These are phyloP conservation scores for Thera obeliscata DNA, from an alignment of 2,888 invertebrate genomes.

Conservation along the genomic window DNA sequence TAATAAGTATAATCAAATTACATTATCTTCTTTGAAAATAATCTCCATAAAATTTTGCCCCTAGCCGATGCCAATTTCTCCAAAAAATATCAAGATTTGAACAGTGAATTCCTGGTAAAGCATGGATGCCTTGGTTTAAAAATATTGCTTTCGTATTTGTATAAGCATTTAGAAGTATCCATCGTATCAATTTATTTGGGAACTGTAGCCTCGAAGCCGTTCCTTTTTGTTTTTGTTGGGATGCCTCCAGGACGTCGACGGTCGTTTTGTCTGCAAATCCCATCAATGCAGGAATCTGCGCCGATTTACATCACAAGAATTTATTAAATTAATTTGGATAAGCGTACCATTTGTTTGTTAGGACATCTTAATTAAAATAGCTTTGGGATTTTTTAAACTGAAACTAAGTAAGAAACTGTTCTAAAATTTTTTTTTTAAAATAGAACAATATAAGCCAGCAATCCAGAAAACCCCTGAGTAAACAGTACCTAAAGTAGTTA, in stretches of 20 bases:
- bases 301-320: constrained; percentile 40
- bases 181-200: constrained; percentile 23
- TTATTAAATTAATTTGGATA: constrained; percentile 27
- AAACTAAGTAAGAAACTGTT: background rate
- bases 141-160: background rate
- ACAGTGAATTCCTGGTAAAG: constrained; percentile 1
- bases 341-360: constrained; percentile 30
- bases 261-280: constrained; percentile 65
- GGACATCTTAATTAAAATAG: constrained; percentile 38
- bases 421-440: too few species aligned
- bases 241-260: constrained; percentile 45
- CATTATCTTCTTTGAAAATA: too few species aligned
- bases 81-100: background rate
- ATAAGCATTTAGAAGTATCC: constrained; percentile 6
- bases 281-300: constrained; percentile 57
- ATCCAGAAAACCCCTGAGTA: too few species aligned
- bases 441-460: background rate
- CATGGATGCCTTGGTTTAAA: background rate
- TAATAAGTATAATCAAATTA: too few species aligned
- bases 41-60: background rate
- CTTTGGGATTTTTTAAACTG: constrained; percentile 8
- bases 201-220: constrained; percentile 40
- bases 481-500: too few species aligned
- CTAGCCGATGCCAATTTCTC: too few species aligned
- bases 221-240: constrained; percentile 54